phyloP scores from a whole-genome alignment of 2,888 invertebrate genomes.

The Polydesmus complanatus region DNA sequence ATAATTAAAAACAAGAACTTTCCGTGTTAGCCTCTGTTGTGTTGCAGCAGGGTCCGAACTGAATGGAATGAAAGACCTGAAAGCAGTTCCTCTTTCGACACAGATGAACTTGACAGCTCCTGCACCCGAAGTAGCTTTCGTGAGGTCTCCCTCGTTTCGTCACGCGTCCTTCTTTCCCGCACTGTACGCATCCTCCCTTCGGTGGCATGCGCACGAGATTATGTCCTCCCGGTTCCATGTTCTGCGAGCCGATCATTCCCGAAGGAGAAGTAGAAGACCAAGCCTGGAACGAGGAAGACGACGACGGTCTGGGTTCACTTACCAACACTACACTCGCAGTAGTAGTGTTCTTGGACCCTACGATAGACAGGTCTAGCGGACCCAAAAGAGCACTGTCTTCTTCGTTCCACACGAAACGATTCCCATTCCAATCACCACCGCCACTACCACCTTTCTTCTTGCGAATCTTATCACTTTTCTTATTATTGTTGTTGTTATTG shows the following conservation, averaged over 20 bases:
- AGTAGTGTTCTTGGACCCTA: neutral
- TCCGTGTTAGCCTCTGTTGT: no score
- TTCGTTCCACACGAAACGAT: neutral
- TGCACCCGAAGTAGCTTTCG: constrained; percentile 19
- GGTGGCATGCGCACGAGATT: constrained; percentile 18
- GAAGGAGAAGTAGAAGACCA: neutral
- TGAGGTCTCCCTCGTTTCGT: constrained; percentile 20
- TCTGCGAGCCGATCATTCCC: neutral
- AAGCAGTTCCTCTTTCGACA: constrained; percentile 18
- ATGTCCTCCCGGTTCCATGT: constrained; percentile 9
- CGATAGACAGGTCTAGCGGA: neutral
- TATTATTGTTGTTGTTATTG: neutral
- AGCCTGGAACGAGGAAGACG: neutral
- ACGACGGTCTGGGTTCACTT: no score
- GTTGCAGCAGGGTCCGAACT: constrained; percentile 7
- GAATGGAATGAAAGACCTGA: constrained; percentile 16
- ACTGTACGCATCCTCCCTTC: constrained; percentile 20
- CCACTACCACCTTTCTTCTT: neutral
- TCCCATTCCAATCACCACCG: constrained; percentile 1
- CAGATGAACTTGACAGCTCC: constrained; percentile 16
- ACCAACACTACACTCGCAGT: neutral
- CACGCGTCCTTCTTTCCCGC: constrained; percentile 19
- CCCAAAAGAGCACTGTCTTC: neutral
- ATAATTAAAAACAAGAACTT: no score
- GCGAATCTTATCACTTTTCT: neutral